Evolutionary conservation across 2,888 invertebrate species (phyloP), one percentile per base, ranked within the genome.

Genomic region (Laspeyria flexula): DNA sequence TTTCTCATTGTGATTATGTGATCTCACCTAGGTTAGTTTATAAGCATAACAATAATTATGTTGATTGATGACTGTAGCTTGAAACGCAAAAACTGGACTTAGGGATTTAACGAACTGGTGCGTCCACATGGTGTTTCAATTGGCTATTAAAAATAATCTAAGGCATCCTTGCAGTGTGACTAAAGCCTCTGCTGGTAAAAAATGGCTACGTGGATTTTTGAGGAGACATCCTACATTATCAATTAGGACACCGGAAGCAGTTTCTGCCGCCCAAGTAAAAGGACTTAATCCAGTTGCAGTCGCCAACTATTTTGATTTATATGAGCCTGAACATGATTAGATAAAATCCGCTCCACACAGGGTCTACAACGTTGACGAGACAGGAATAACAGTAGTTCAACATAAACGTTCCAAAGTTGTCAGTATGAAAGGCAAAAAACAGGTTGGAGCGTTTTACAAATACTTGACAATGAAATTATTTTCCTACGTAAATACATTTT

Each of bases 361-460:
- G 9, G 27, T 27, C 10, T 27, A 27, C 27, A 27, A 27, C 27
- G 27, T 27, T 9, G 7, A 27, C 27, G 27, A 27, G 27, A 27
- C 27, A 27, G 27, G 34, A 34, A 34, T 34, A 34, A 34, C 5
- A 34, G 10, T 16, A 34, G 13, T 15, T 34, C 16, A 13, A 34
- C 10, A 10, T 13, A 12, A 15, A 16, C 16, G 10, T 13, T 15
- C 16, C 16, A 15, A 16, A 15, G 13, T 34, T 13, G 15, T 15
- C 10, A 13, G 15, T 27, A 27, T 27, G 27, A 37, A 60, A 58
- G 65, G 60, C 9, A 61, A 58, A 42, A 33, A 41, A 0, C 58
- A 63, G 27, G 30, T 68, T 38, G 65, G 47, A 35, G 23, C 51
- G 37, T 45, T 65, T n/a, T n/a, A n/a, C n/a, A n/a, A n/a, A n/a